Conservation (phyloP, 2,113 vertebrate species). For the Pedetes capensis region DNA sequence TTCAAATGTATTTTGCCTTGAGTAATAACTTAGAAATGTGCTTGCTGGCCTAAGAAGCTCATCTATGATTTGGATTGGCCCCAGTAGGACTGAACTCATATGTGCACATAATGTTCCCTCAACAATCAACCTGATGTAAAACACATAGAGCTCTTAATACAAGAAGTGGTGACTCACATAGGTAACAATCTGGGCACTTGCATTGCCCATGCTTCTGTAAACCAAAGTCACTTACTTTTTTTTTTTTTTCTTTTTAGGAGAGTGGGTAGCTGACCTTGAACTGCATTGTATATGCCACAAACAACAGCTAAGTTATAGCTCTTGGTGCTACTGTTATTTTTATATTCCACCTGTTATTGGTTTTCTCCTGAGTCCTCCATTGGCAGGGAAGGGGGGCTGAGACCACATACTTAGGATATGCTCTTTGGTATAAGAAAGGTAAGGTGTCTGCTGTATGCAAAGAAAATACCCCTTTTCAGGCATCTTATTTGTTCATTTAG, state of each 20-base stretch:
- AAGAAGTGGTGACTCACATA: conserved; percentile 40
- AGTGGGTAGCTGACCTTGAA: background rate
- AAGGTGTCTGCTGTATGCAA: background rate
- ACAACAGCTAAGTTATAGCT: conserved; percentile 14
- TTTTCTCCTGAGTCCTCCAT: background rate
- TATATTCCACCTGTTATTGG: background rate
- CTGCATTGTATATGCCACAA: background rate
- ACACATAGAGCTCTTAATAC: conserved; percentile 38
- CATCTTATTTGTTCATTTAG: conserved; percentile 23
- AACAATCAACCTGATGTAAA: conserved; percentile 48
- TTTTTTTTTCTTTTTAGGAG: background rate
- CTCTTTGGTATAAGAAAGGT: background rate
- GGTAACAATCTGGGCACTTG: background rate
- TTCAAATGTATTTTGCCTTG: conserved; percentile 58
- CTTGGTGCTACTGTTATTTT: background rate
- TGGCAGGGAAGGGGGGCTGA: background rate
- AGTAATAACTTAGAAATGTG: conserved; percentile 69
- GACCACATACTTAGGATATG: background rate
- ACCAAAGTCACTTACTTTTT: background rate
- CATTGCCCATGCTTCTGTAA: conserved; percentile 17
- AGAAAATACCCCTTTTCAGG: background rate
- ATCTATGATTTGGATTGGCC: conserved; percentile 32
- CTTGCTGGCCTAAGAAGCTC: conserved; percentile 53
- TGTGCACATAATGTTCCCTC: conserved; percentile 31
- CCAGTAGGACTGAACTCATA: conserved; percentile 37